Conservation (phyloP, 2,888 invertebrate genomes). For the Cephus pygmeus region DNA sequence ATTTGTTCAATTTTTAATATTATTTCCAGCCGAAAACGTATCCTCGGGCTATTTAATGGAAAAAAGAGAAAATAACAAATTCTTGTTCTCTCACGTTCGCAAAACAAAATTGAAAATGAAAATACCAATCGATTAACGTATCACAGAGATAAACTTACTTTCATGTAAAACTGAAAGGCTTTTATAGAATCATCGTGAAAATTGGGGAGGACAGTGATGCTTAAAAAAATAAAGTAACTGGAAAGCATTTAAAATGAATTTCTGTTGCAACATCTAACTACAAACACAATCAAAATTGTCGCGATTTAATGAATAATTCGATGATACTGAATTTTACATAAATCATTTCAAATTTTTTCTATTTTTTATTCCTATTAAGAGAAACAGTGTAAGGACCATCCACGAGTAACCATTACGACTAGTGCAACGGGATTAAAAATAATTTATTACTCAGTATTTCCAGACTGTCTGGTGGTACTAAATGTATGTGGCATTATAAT, state of each 20-base stretch:
- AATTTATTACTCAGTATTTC: conserved; percentile 33
- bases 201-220: no score
- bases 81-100: background rate
- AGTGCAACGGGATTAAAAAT: conserved; percentile 30
- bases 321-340: background rate
- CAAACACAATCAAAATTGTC: background rate
- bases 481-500: conserved; percentile 32
- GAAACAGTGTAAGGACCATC: background rate
- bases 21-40: background rate
- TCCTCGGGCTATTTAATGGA: background rate
- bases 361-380: background rate
- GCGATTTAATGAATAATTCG: background rate
- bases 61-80: background rate
- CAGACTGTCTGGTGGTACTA: conserved; percentile 18
- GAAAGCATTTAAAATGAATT: background rate
- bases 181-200: no score
- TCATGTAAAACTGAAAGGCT: no score
- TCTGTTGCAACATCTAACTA: background rate
- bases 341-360: background rate
- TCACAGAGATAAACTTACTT: conserved; percentile 3
- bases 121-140: conserved; percentile 25
- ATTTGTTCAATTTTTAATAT: background rate
- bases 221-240: no score
- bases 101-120: conserved; percentile 28
- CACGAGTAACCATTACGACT: conserved; percentile 29